phyloP scores from a whole-genome alignment of 2,888 invertebrate genomes.

The Acleris literana region DNA sequence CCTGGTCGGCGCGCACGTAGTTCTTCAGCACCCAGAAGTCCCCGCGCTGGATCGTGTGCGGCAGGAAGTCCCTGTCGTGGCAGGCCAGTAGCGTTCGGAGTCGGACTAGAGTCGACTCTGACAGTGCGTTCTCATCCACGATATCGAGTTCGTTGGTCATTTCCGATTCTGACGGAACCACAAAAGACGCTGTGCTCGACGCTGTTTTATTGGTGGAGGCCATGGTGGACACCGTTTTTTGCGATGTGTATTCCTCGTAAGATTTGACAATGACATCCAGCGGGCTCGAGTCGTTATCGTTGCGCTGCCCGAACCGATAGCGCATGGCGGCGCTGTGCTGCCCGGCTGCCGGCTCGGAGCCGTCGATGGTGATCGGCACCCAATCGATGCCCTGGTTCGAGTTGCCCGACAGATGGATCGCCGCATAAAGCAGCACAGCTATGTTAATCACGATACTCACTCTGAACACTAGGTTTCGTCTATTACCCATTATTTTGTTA shows the following conservation, averaged over 20 bases:
- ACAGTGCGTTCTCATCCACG: constrained; percentile 67
- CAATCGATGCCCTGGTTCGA: constrained; percentile 62
- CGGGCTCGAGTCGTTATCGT: constrained; percentile 60
- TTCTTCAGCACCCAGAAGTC: constrained; percentile 96
- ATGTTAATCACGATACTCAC: constrained; percentile 90
- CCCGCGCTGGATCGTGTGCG: constrained; percentile 87
- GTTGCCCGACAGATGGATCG: constrained; percentile 83
- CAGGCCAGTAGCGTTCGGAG: constrained; percentile 84
- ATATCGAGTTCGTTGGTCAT: constrained; percentile 65
- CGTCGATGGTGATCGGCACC: constrained; percentile 69
- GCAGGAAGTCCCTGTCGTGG: constrained; percentile 84
- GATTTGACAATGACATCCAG: constrained; percentile 53
- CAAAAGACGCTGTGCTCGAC: constrained; percentile 70
- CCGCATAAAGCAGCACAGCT: constrained; percentile 88
- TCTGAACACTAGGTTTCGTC: constrained; percentile 88
- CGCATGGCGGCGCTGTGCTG: too few species aligned
- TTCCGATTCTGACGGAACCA: constrained; percentile 63
- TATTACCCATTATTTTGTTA: constrained; percentile 72
- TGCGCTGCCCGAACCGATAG: constrained; percentile 46
- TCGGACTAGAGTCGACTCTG: constrained; percentile 63
- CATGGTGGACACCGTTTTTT: constrained; percentile 72
- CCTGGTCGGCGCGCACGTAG: constrained; percentile 89
- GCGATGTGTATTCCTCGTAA: constrained; percentile 69
- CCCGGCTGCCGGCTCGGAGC: constrained; percentile 59
- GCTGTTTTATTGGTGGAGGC: constrained; percentile 71